A percentile compares a stretch with the other conserved stretches of the same genome.
phyloP scores from a whole-genome alignment of 2,113 vertebrate genomes.

The Lipophrys pholis region DNA sequence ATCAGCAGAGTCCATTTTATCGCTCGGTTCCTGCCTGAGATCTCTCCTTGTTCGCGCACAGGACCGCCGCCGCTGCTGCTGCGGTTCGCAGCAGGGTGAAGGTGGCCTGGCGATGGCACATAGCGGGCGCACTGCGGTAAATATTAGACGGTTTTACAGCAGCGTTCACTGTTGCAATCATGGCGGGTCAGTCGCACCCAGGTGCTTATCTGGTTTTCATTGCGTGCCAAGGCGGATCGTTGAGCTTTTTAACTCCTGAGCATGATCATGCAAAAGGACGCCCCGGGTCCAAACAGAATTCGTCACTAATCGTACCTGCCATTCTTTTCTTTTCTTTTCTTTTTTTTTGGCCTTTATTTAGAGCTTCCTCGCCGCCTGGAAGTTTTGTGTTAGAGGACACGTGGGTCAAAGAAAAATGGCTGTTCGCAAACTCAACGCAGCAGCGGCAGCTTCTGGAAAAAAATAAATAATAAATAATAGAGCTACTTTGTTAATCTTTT shows the following conservation, averaged over 20 bases:
- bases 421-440: neutral
- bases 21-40: conserved; percentile 49
- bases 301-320: neutral
- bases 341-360: conserved; percentile 19
- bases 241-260: conserved; percentile 23
- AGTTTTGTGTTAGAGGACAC: conserved; percentile 19
- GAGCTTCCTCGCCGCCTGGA: neutral
- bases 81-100: conserved; percentile 38
- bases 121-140: conserved; percentile 53
- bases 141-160: conserved; percentile 54
- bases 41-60: conserved; percentile 47
- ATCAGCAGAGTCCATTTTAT: conserved; percentile 70
- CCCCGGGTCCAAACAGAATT: neutral
- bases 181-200: conserved; percentile 86
- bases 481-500: conserved; percentile 15
- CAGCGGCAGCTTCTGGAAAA: neutral
- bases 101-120: conserved; percentile 52
- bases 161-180: conserved; percentile 84
- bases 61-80: conserved; percentile 6
- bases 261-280: neutral
- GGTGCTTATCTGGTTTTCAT: conserved; percentile 85
- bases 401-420: conserved; percentile 16
- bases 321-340: neutral
- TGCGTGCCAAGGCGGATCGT: conserved; percentile 76
- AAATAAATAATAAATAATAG: neutral